Base-by-base conservation (phyloP, 1,140 invertebrate genomes). In the Drosophila micromelanica region DNA sequence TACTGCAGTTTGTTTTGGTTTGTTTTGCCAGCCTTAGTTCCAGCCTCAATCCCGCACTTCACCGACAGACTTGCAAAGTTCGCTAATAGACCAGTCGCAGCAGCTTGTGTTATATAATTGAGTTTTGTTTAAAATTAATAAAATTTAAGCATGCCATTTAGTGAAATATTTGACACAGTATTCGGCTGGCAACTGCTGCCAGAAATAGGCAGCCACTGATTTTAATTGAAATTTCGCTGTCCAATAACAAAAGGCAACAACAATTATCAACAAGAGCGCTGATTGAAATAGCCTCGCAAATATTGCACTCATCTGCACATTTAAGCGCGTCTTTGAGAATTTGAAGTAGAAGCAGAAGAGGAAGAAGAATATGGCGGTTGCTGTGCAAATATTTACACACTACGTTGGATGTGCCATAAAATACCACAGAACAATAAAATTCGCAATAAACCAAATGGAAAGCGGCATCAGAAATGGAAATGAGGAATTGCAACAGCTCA, bases 391-490 rank as follows among this genome's bases (percentile, higher is more conserved):
- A 86, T 86, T 86, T 86, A 86, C 78, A 81, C 60, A 64, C 60
- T 60, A 73, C 72, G 76, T 57, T 82, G 69, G 73, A 73, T 52
- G 56, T 75, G 75, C 75, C 82, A 82, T 86, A 72, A 87, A 86
- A 67, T 70, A 87, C 82, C 82, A 63, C 80, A 82, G 78, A 87
- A 89, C 82, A 87, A 87, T 86, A 86, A 87, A 86, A 87, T 76
- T 87, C 82, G 84, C 82, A 86, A 86, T 86, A 87, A 86, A 76
- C 82, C 82, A 86, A 86, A 87, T 87, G 82, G 78, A 86, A 87
- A 87, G 68, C 68, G 71, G 63, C 75, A 78, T 62, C 78, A 74
- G 71, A 69, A 69, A 73, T 73, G 71, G 43, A 73, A 61, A 65
- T 73, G 69, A 72, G 69, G 62, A 72, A 72, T 72, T 67, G 69